Evolutionary conservation across 2,888 invertebrate genomes (phyloP), one percentile per base, ranked within the genome.

Genomic region (Andricus quercusramuli): DNA sequence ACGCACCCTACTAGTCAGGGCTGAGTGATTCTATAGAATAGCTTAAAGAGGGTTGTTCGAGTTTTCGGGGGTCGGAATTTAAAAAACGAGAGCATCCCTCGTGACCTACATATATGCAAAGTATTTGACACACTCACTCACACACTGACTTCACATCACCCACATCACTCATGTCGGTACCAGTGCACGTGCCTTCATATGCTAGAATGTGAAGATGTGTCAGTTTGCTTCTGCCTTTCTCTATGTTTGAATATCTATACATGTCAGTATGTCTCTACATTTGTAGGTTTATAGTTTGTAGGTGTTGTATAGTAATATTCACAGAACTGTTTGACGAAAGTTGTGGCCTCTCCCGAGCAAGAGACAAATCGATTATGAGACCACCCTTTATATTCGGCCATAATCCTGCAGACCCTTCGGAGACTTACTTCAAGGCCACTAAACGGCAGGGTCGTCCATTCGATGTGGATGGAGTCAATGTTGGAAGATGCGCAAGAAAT

Each of bases 331-430:
- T 47, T 51, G 68, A 78, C 77, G 15, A 17, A 68, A 68, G 80
- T 79, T 41, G 59, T 79, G 81, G 80, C 84, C 82, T 78, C 83
- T 80, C 78, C 77, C 79, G 80, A 80, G 70, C 83, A 81, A 81
- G 81, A 81, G 79, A 51, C 80, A 80, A 79, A 83, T 83, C 83
- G 83, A 83, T 83, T 80, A 79, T 79, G 79, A 67, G 29, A 70
- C 79, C 78, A 74, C 70, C 74, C 64, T 74, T 32, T 78, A 76
- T 78, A 76, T 79, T 78, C 64, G 65, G 47, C 62, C 47, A 62
- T 65, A 25, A 79, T 66, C 76, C 20, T 66, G 44, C 47, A 44
- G 70, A 78, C 37, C 22, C 4, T 65, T 17, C n/a, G 25, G 68
- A 66, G 76, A 78, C 81, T 81, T 77, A 81, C 81, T 81, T 81